Evolutionary conservation across 2,888 invertebrate species (phyloP).

Genomic region (Patella caerulea): DNA sequence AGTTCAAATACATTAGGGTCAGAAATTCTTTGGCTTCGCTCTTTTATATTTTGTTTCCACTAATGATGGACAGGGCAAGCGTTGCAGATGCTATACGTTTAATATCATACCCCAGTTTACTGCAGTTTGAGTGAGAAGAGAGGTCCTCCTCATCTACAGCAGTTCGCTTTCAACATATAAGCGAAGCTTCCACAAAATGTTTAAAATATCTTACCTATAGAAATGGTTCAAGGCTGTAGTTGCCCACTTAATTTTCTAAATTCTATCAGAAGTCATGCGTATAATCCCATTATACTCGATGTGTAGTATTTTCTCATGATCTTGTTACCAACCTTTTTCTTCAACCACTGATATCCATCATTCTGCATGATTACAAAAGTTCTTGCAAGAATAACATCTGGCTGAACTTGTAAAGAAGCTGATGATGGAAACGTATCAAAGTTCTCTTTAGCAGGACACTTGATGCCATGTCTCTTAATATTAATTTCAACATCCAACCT

Average conservation of each 20-base stretch:
- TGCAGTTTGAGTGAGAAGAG: slow-evolving; percentile 33
- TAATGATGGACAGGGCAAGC: slow-evolving; percentile 28
- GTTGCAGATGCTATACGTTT: slow-evolving; percentile 29
- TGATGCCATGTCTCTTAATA: slow-evolving; percentile 24
- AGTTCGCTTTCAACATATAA: slow-evolving; percentile 20
- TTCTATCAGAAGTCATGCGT: slow-evolving; percentile 16
- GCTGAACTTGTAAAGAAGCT: slow-evolving; percentile 26
- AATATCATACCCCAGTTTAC: slow-evolving; percentile 34
- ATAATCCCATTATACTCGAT: slow-evolving; percentile 28
- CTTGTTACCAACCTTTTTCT: slow-evolving; percentile 29
- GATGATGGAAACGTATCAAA: not conserved
- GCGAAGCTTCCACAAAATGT: slow-evolving; percentile 28
- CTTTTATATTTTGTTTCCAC: slow-evolving; percentile 16
- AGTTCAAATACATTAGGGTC: slow-evolving; percentile 34
- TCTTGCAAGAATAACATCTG: slow-evolving; percentile 28
- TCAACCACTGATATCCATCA: slow-evolving; percentile 36
- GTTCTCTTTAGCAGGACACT: slow-evolving; percentile 15
- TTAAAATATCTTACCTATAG: slow-evolving; percentile 33
- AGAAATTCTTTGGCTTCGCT: slow-evolving; percentile 36
- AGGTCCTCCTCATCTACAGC: slow-evolving; percentile 33
- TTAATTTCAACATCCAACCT: slow-evolving; percentile 29
- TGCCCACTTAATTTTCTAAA: not conserved
- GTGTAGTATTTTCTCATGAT: slow-evolving; percentile 38
- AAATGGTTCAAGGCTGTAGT: slow-evolving; percentile 1
- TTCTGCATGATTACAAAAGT: slow-evolving; percentile 34